These are phyloP conservation scores for Drosophila funebris DNA, from an alignment of 1,140 invertebrate genomes.

Conservation along the genomic window DNA sequence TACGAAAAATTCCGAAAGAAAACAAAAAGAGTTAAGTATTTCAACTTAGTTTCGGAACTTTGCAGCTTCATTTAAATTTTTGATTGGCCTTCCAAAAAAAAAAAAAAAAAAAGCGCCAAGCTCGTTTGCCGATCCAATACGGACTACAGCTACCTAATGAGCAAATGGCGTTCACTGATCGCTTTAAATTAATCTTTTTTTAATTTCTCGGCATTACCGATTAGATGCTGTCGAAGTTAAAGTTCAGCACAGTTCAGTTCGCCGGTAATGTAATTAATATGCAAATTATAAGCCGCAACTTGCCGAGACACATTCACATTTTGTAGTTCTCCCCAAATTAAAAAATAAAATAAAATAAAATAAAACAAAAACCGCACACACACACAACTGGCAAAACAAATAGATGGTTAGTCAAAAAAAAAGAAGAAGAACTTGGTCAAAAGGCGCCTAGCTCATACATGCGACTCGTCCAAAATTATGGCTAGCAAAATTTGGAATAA, in stretches of 20 bases:
- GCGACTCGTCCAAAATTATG: constrained; percentile 30
- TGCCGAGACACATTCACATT: constrained; percentile 61
- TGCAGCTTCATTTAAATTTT: constrained; percentile 81
- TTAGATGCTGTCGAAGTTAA: constrained; percentile 77
- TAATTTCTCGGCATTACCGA: constrained; percentile 80
- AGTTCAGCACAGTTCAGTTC: constrained; percentile 76
- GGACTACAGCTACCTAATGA: constrained; percentile 60
- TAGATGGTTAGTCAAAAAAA: not conserved
- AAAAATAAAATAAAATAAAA: constrained; percentile 17
- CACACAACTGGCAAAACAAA: not conserved
- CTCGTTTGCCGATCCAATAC: constrained; percentile 65
- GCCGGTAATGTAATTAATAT: constrained; percentile 77
- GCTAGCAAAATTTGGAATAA: constrained; percentile 55
- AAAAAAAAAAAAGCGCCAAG: constrained; percentile 34
- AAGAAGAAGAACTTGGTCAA: constrained; percentile 11
- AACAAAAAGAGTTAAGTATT: constrained; percentile 49
- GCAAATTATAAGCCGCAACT: constrained; percentile 67
- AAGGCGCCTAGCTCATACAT: constrained; percentile 37
- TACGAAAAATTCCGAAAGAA: constrained; percentile 28
- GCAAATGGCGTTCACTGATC: constrained; percentile 82
- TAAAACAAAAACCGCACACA: not conserved
- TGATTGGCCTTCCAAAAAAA: constrained; percentile 72
- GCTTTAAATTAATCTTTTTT: constrained; percentile 82
- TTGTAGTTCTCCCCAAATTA: constrained; percentile 33
- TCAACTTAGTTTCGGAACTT: constrained; percentile 77